phyloP scores from a whole-genome alignment of 1,140 invertebrate genomes.

The Hyles euphorbiae region DNA sequence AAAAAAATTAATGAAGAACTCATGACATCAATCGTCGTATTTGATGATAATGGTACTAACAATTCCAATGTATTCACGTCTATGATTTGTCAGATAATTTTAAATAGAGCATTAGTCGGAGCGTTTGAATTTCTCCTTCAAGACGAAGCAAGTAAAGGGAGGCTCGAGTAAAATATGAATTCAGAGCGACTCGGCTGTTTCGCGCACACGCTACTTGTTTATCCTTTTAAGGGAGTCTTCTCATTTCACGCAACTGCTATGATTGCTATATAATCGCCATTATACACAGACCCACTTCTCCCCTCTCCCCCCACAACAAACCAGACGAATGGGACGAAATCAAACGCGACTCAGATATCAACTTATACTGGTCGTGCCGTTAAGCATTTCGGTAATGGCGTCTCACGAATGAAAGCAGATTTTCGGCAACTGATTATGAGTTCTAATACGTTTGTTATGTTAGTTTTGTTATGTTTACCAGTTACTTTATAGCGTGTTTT shows the following conservation, averaged over 20 bases:
- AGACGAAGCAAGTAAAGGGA: conserved; percentile 37
- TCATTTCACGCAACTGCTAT: conserved; percentile 72
- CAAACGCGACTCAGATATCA: conserved; percentile 22
- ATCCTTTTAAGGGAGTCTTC: conserved; percentile 71
- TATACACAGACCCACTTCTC: conserved; percentile 24
- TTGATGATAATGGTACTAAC: no score
- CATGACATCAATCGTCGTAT: no score
- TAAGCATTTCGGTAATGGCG: conserved; percentile 40
- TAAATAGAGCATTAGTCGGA: conserved; percentile 27
- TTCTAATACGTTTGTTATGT: conserved; percentile 29
- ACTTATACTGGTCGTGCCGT: conserved; percentile 27
- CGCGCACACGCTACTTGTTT: conserved; percentile 74
- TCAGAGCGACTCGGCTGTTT: conserved; percentile 62
- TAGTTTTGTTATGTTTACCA: conserved; percentile 27
- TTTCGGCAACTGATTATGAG: conserved; percentile 43
- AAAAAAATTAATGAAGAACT: no score
- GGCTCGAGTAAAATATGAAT: conserved; percentile 69
- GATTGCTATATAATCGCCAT: conserved; percentile 64
- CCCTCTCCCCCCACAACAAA: conserved; percentile 2
- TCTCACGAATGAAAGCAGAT: conserved; percentile 38
- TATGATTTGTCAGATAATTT: not conserved
- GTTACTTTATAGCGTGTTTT: conserved; percentile 22
- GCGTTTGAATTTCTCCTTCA: conserved; percentile 22
- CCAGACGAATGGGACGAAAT: conserved; percentile 5
- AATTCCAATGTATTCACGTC: no score